phyloP scores from a whole-genome alignment of 2,888 invertebrate genomes.

The Muschampia plurimacula region DNA sequence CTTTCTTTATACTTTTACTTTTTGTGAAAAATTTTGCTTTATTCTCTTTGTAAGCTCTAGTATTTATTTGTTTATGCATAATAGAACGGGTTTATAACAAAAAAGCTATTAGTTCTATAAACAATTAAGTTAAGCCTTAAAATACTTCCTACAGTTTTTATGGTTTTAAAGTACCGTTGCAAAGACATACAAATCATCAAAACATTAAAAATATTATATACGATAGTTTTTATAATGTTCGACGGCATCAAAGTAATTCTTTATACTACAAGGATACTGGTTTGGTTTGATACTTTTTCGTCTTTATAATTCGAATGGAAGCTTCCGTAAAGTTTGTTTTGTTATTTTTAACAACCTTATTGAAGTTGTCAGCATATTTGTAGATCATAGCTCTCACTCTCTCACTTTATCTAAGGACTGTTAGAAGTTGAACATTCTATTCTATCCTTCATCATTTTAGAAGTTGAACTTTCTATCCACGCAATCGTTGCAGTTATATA shows the following conservation, averaged over 20 bases:
- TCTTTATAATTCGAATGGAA: not conserved
- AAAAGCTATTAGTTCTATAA: not conserved
- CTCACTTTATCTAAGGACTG: no score
- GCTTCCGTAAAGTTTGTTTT: not conserved
- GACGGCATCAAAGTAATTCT: not conserved
- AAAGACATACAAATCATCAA: constrained; percentile 6
- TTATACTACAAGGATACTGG: not conserved
- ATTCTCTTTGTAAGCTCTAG: not conserved
- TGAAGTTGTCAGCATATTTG: not conserved
- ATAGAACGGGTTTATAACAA: not conserved
- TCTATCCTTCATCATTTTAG: no score
- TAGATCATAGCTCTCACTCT: not conserved
- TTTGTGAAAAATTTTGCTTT: not conserved
- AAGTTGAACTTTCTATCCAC: no score
- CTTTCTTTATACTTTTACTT: not conserved
- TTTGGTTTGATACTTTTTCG: not conserved
- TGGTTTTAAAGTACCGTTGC: constrained; percentile 3
- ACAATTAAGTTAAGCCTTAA: not conserved
- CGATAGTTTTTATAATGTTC: not conserved
- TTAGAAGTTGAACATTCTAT: no score
- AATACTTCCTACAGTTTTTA: constrained; percentile 5
- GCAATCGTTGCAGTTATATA: no score
- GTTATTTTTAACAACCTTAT: not conserved
- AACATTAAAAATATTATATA: not conserved
- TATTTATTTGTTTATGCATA: no score